A percentile compares a stretch with the other conserved stretches of the same genome.
phyloP scores from a whole-genome alignment of 1,140 invertebrate species.

The Drosophila erecta region DNA sequence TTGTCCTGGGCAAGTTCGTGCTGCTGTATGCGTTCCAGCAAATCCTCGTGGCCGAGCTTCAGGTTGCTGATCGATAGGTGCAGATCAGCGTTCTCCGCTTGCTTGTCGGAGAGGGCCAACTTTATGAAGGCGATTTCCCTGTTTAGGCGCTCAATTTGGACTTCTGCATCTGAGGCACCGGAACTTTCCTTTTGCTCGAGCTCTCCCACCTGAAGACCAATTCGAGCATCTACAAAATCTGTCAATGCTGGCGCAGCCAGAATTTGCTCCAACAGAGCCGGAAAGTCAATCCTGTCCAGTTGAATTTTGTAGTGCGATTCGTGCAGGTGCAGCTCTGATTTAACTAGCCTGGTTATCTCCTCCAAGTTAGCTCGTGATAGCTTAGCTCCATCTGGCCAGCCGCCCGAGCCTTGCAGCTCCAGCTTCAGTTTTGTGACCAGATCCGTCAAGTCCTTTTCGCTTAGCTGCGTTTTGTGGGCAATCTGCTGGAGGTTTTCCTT shows the following conservation, averaged over 20 bases:
- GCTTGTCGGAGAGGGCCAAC: slow-evolving; percentile 76
- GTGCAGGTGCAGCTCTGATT: slow-evolving; percentile 57
- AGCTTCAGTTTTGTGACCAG: slow-evolving; percentile 48
- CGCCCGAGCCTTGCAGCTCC: slow-evolving; percentile 42
- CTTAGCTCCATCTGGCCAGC: slow-evolving; percentile 37
- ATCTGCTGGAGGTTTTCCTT: slow-evolving; percentile 60
- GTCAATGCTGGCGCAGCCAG: slow-evolving; percentile 51
- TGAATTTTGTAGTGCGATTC: slow-evolving; percentile 76
- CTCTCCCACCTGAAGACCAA: slow-evolving; percentile 33
- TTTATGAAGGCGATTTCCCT: slow-evolving; percentile 85
- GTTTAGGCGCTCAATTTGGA: slow-evolving; percentile 81
- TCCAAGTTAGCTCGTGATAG: slow-evolving; percentile 81
- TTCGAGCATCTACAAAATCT: slow-evolving; percentile 59
- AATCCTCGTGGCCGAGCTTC: slow-evolving; percentile 61
- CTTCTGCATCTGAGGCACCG: slow-evolving; percentile 46
- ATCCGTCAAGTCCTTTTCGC: slow-evolving; percentile 49
- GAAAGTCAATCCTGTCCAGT: slow-evolving; percentile 73
- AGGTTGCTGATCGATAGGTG: slow-evolving; percentile 71
- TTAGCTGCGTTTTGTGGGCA: slow-evolving; percentile 28
- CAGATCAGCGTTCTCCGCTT: slow-evolving; percentile 75
- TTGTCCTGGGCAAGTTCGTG: slow-evolving; percentile 68
- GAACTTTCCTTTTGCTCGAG: slow-evolving; percentile 37
- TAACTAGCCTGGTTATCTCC: slow-evolving; percentile 79
- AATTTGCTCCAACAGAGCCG: slow-evolving; percentile 64
- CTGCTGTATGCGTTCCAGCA: slow-evolving; percentile 66